Evolutionary conservation across 2,888 invertebrate genomes (phyloP), one percentile per base, ranked within the genome.

Genomic region (Aphodius sticticus): DNA sequence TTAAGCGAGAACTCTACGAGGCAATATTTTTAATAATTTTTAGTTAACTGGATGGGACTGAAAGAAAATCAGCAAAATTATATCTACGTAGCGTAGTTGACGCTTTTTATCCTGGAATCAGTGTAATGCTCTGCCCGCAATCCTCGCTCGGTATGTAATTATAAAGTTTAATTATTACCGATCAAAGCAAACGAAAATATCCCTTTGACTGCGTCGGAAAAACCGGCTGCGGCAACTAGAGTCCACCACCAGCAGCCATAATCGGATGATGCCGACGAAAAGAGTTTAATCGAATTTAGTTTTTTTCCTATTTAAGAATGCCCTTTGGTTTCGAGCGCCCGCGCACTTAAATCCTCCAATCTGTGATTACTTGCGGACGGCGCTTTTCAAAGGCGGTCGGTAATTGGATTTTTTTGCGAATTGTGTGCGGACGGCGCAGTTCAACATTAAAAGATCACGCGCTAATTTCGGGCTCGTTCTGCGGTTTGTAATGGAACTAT

Each of bases 81-180:
- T 26, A 26, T 26, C 26, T 26, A 26, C 26, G 2, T 3, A 26
- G 3, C 26, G n/a, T 38, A 38, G 6, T 7, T 38, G 2, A 53
- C 53, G 12, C 53, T 53, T 53, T 53, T 53, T 9, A 53, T 9
- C 53, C 7, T 53, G 53, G 9, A 1, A 53, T 53, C 53, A 53
- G 9, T 12, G 53, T 12, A 12, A 12, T 12, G 9, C 53, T 53
- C 53, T 53, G 53, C 1, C 12, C 12, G 53, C 53, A 53, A 12
- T 53, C 12, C 53, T 9, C 9, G 12, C 53, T 53, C 53, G 1
- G 9, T 1, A 53, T 53, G 53, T 12, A 53, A 53, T 53, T 53
- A 53, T 53, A 53, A 53, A 53, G 53, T 53, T 53, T 53, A 53
- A 53, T 53, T 53, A 53, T 53, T 53, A 53, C 53, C 53, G 53